These are phyloP conservation scores for Cydia strobilella DNA, from an alignment of 1,140 invertebrate species.

Conservation along the genomic window DNA sequence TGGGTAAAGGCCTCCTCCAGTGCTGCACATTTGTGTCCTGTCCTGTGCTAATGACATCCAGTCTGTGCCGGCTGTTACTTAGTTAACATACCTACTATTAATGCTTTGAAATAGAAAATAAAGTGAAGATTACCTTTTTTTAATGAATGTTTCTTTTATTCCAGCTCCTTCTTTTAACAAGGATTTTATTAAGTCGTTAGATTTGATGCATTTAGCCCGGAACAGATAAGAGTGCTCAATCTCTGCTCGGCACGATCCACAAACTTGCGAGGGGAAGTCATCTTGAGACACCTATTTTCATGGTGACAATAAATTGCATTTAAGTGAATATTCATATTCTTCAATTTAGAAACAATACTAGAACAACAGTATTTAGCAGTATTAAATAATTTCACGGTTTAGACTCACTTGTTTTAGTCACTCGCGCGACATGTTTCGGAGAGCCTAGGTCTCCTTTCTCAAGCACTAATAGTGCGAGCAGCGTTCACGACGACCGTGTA, in stretches of 20 bases:
- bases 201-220: conserved; percentile 55
- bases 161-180: conserved; percentile 41
- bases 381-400: too few relatives aligned
- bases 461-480: too few relatives aligned
- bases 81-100: too few relatives aligned
- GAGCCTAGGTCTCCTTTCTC: too few relatives aligned
- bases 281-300: conserved; percentile 47
- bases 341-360: neutral
- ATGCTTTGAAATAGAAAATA: neutral
- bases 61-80: too few relatives aligned
- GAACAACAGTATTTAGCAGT: too few relatives aligned
- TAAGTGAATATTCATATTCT: neutral
- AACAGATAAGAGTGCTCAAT: conserved; percentile 56
- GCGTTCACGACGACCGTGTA: too few relatives aligned
- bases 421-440: too few relatives aligned
- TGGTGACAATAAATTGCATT: neutral
- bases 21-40: too few relatives aligned
- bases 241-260: conserved; percentile 48
- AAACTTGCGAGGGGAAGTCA: conserved; percentile 50
- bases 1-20: too few relatives aligned
- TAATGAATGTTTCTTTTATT: conserved; percentile 30
- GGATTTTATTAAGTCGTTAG: conserved; percentile 50
- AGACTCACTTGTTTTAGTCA: too few relatives aligned
- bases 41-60: too few relatives aligned
- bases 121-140: conserved; percentile 16